These are phyloP conservation scores for Heliconius ethilla DNA, from an alignment of 2,888 invertebrate genomes.

Conservation along the genomic window DNA sequence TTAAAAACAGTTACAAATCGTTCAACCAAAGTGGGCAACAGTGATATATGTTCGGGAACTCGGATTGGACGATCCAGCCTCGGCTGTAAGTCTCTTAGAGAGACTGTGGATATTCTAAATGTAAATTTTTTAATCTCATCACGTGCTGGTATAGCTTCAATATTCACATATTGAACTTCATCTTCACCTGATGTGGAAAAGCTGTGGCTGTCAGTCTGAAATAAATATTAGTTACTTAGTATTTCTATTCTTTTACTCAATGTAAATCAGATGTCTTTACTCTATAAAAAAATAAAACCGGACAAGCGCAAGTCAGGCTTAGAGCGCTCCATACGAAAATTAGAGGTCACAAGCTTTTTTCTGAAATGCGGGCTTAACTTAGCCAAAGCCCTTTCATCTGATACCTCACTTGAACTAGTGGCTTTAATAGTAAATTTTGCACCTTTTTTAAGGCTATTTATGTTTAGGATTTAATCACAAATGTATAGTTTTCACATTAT, in stretches of 20 bases:
- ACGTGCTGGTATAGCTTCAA: constrained; percentile 86
- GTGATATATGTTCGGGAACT: constrained; percentile 66
- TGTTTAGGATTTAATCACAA: too few relatives aligned
- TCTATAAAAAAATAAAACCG: too few relatives aligned
- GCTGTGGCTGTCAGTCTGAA: constrained; percentile 85
- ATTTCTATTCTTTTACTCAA: background rate
- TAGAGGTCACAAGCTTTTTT: too few relatives aligned
- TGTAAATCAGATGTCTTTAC: background rate
- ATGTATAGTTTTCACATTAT: too few relatives aligned
- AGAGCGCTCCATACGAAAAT: too few relatives aligned
- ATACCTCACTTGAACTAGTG: too few relatives aligned
- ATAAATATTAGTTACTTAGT: constrained; percentile 21
- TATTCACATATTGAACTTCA: constrained; percentile 89
- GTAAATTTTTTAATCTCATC: constrained; percentile 82
- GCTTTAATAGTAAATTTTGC: too few relatives aligned
- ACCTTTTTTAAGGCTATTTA: too few relatives aligned
- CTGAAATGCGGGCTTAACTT: too few relatives aligned
- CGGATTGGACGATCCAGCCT: constrained; percentile 59
- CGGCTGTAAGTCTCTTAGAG: constrained; percentile 87
- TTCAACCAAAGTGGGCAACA: constrained; percentile 89
- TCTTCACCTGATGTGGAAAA: constrained; percentile 86
- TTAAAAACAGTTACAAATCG: constrained; percentile 92
- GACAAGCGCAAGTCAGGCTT: too few relatives aligned
- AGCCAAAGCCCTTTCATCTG: too few relatives aligned
- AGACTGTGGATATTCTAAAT: constrained; percentile 88